These are phyloP conservation scores for Megastigmus dorsalis DNA, from an alignment of 2,888 invertebrate genomes.

Conservation along the genomic window DNA sequence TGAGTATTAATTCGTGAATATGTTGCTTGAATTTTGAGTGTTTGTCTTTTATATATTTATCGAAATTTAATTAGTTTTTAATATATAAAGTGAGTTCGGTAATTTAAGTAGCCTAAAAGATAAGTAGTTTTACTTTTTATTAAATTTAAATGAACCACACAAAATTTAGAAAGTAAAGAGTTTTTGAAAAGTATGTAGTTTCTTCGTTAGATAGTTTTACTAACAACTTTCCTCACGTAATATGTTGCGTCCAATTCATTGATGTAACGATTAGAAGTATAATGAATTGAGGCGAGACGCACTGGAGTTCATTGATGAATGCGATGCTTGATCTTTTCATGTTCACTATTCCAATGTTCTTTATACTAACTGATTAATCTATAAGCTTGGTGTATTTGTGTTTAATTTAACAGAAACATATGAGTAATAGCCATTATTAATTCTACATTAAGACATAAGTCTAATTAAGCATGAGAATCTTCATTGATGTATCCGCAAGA, in stretches of 20 bases:
- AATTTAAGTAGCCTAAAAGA: background rate
- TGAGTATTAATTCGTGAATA: conserved; percentile 20
- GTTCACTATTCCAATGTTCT: conserved; percentile 8
- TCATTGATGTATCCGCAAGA: conserved; percentile 23
- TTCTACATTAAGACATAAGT: conserved; percentile 3
- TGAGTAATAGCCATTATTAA: conserved; percentile 13
- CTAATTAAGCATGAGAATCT: conserved; percentile 41
- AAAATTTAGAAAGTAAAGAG: background rate
- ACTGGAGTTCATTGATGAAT: conserved; percentile 30
- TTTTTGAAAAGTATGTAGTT: background rate
- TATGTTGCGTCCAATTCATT: background rate
- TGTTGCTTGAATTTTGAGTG: conserved; percentile 42
- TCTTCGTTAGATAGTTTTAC: conserved; percentile 4
- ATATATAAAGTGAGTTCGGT: conserved; percentile 1
- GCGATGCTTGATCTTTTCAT: conserved; percentile 29
- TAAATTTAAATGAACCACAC: background rate
- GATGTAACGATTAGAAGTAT: background rate
- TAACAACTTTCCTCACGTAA: conserved; percentile 4
- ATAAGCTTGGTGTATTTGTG: conserved; percentile 39
- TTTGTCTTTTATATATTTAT: background rate
- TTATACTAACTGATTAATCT: conserved; percentile 18
- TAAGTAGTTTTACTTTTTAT: background rate
- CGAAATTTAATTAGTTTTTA: background rate
- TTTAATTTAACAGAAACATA: conserved; percentile 24
- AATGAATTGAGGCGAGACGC: conserved; percentile 2